Evolutionary conservation across 64 coral and sea anemone genomes (phyloP), one percentile per base, ranked within the genome.

Genomic region (Acropora yongei): DNA sequence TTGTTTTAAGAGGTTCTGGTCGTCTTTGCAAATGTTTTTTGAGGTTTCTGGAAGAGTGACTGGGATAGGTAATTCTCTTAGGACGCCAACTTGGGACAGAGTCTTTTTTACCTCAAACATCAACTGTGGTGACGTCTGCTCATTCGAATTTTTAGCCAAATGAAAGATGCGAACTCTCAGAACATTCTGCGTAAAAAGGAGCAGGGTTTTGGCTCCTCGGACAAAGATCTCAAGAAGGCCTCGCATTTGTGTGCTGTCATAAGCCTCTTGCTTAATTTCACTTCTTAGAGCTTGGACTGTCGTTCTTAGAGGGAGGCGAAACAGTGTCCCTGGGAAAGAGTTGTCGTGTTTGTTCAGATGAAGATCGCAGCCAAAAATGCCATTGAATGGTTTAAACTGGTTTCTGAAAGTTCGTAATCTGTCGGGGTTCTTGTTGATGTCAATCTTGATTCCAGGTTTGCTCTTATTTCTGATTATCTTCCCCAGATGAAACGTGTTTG

Each of bases 111-210:
- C 61, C 19, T 78, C 19, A 80, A 96, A 93, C 48, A 96, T 48
- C 77, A 93, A 74, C 3, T 72, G 50, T 43, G 91, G 90, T 47
- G 86, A n/a, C 7, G 66, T 57, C 8, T 79, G 63, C 85, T 86
- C 80, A 55, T 5, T 42, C 14, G 76, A 71, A 19, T 93, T 86
- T 50, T 43, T 71, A 9, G 86, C 45, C 18, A 96, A 75, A 49
- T 90, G 88, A 44, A 74, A 88, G 18, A 96, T 72, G 6, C 79
- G 87, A 8, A 96, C 91, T 20, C 49, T 76, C 0, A 47, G 57
- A 14, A 96, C 95, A 72, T 96, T 96, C 57, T 96, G 95, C 2
- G 95, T 93, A 75, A 96, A 96, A 12, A 96, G 69, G 0, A 96
- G 68, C 20, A 96, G 74, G 10, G 91, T 90, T 48, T 87, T 78